Base-by-base conservation (phyloP, 2,113 vertebrate genomes). In the Dipodomys ordii region DNA sequence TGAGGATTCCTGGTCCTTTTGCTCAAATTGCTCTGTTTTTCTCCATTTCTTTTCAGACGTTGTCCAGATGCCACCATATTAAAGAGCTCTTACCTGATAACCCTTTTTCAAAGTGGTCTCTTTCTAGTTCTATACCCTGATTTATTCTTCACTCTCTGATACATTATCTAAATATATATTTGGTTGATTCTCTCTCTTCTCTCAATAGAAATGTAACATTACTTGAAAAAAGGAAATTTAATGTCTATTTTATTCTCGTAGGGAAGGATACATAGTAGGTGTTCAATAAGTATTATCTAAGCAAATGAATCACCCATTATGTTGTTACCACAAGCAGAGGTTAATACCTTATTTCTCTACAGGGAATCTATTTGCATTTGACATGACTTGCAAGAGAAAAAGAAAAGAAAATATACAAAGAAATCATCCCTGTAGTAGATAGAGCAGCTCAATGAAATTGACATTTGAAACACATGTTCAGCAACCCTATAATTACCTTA, bases 351-450 rank as follows among this genome's bases (percentile, higher is more conserved):
- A 19, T 25, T 22, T 25, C 30, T 87, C 87, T n/a, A 65, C 15
- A 67, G 83, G 44, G 7, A 18, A 65, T 30, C 18, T 2, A 3
- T 76, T 81, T 85, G 44, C 60, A 39, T 64, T 76, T 83, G 67
- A 72, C 60, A 77, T 32, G 57, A 82, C 79, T 65, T 96, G 78
- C 65, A 25, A 74, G 28, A 93, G 82, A 78, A 84, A 64, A 39
- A 39, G 39, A 6, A 39, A 39, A 39, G 39, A 39, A 39, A 39
- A 49, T 81, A 35, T 39, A 60, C 78, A 83, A 77, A 62, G 60
- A 85, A 84, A 76, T 10, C 5, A 30, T 65, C 11, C 35, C 23
- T 11, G 1, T 27, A 39, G 46, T n/a, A 30, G 35, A 28, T 39
- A 68, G 0, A 35, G 60, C 4, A 3, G 20, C n/a, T 65, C 12